Evolutionary conservation across 1,140 invertebrate genomes (phyloP), one percentile per base, ranked within the genome.

Genomic region (Euura lappo): DNA sequence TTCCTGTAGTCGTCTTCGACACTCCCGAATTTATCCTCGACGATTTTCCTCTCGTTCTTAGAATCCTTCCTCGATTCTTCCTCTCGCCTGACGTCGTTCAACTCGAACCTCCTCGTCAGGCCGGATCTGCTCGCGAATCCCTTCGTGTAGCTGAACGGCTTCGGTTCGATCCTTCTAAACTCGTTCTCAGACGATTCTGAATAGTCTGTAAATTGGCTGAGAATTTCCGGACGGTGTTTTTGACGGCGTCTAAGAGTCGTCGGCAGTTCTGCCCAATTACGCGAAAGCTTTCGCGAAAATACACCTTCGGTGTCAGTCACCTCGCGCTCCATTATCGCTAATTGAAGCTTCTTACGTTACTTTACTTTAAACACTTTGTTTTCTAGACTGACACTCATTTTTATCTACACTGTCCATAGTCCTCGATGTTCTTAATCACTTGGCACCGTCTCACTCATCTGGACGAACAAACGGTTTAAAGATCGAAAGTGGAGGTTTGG

Each of bases 211-310:
- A 87, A 88, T 65, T 87, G 86, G 47, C 81, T 85, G 5, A 88
- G 77, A 13, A 88, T 86, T 47, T 88, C 87, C 1, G 87, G 86
- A 6, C 85, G 83, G 47, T 87, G 83, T 45, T 84, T 87, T 45
- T 87, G 85, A 2, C 82, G 80, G 44, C 87, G 82, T 60, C 86
- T 74, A 67, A 88, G 51, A 0, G 87, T 89, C 11, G 82, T 87
- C 4, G 88, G 88, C 44, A 89, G 51, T 42, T 89, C 86, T 2
- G 85, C 85, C 88, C 88, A 88, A 71, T 86, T 88, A 71, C 77
- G 81, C 42, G 80, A 76, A 28, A 87, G 71, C 28, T 82, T 75
- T 6, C 79, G 80, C 2, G 86, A 86, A 76, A 87, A 88, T n/a
- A 85, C 77, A 4, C 83, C 83, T 69, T 87, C 87, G 8, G 81